These are phyloP conservation scores for Micrastur ruficollis DNA, from an alignment of 2,797 vertebrate genomes.

Conservation along the genomic window DNA sequence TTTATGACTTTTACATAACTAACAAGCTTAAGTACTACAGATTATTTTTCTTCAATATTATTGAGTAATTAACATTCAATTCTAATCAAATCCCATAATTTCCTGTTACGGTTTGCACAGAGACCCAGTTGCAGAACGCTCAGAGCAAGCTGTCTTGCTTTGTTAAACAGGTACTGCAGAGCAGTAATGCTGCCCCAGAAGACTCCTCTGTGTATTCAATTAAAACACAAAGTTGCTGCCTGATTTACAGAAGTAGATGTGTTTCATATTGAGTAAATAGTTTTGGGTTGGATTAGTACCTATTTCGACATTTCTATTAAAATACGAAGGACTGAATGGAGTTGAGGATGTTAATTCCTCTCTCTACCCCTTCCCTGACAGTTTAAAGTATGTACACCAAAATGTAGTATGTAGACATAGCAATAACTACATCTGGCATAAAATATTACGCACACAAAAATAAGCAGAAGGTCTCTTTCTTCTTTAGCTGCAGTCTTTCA, in stretches of 20 bases:
- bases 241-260: background rate
- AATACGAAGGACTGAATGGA: background rate
- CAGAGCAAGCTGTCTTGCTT: background rate
- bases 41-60: slow-evolving; percentile 45
- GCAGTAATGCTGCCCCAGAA: background rate
- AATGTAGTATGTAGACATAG: background rate
- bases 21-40: slow-evolving; percentile 18
- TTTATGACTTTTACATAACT: slow-evolving; percentile 45
- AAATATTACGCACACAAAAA: background rate
- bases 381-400: background rate
- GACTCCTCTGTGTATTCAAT: background rate
- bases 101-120: background rate
- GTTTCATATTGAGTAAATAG: background rate
- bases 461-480: background rate
- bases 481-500: background rate
- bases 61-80: slow-evolving; percentile 56
- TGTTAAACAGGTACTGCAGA: background rate
- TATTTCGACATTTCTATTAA: background rate
- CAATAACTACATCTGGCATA: background rate
- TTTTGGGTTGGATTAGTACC: background rate
- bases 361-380: background rate
- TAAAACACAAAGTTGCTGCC: background rate
- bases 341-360: background rate
- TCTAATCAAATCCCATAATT: slow-evolving; percentile 38
- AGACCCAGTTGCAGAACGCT: background rate